A percentile compares a stretch with the other conserved stretches of the same genome.
These are phyloP conservation scores for Netelia virgata DNA, from an alignment of 2,888 invertebrate genomes.

Conservation along the genomic window DNA sequence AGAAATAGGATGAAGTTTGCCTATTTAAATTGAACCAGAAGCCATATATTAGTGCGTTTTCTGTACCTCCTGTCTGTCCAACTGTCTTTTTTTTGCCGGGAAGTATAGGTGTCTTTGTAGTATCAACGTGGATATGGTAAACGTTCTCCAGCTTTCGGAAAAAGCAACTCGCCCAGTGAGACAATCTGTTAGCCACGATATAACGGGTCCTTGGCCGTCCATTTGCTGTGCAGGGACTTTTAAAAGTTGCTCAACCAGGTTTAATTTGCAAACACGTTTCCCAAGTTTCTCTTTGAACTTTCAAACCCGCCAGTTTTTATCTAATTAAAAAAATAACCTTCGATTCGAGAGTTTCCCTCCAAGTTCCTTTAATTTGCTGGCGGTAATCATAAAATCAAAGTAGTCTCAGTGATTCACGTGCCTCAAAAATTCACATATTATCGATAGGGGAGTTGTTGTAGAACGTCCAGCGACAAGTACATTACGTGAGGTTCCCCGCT, in stretches of 20 bases:
- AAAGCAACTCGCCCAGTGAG: not conserved
- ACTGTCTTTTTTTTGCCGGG: constrained; percentile 18
- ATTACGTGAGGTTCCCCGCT: not conserved
- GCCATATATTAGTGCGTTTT: constrained; percentile 28
- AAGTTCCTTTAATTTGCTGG: not conserved
- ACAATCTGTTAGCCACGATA: not conserved
- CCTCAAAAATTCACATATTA: constrained; percentile 4
- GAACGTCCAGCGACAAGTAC: constrained; percentile 26
- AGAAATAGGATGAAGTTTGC: constrained; percentile 38
- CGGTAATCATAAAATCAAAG: not conserved
- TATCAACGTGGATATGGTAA: not conserved
- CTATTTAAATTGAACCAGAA: constrained; percentile 28
- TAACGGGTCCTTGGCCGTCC: not conserved
- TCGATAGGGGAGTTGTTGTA: not conserved
- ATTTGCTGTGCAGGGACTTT: not conserved
- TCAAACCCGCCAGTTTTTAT: not conserved
- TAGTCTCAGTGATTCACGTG: constrained; percentile 8
- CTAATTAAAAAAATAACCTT: not conserved
- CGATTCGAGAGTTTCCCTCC: not conserved
- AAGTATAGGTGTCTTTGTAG: constrained; percentile 11
- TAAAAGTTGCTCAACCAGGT: not conserved
- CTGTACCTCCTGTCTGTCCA: not conserved
- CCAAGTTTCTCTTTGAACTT: not conserved
- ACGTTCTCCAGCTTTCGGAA: not conserved
- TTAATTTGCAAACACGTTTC: not conserved